Conservation (phyloP, 2,113 vertebrate species). For the Aegithalos caudatus region DNA sequence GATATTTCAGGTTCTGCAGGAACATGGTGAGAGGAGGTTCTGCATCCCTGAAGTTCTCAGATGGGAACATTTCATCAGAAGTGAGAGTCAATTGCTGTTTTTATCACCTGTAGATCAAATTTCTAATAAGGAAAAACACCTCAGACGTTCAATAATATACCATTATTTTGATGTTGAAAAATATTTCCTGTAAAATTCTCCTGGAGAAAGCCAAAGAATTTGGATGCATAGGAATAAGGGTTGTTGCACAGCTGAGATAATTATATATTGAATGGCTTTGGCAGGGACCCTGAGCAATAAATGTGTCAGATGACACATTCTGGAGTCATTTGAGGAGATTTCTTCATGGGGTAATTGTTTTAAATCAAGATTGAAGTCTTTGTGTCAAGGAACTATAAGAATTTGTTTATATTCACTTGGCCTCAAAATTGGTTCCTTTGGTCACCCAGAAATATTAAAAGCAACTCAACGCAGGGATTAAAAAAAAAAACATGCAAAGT, state of each 20-base stretch:
- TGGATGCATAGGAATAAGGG: background rate
- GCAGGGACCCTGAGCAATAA: slow-evolving; percentile 8
- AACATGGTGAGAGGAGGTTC: fast-evolving
- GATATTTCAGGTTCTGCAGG: background rate
- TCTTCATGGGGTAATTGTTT: background rate
- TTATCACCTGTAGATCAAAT: background rate
- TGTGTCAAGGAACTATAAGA: background rate
- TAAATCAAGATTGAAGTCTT: background rate
- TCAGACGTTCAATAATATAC: background rate
- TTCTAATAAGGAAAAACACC: background rate
- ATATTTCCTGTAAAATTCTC: background rate
- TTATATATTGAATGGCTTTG: slow-evolving; percentile 3
- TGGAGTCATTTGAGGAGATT: background rate
- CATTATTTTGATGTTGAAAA: background rate
- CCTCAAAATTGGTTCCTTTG: background rate
- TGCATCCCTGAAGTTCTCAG: background rate
- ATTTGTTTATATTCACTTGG: background rate
- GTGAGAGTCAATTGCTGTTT: background rate
- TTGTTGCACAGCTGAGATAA: slow-evolving; percentile 3
- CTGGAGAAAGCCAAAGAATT: background rate
- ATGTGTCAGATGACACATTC: slow-evolving; percentile 25
- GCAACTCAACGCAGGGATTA: background rate
- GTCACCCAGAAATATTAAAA: slow-evolving; percentile 17
- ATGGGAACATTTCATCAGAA: background rate
- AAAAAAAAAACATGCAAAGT: slow-evolving; percentile 1